These are phyloP conservation scores for Pelvicachromis taeniatus DNA, from an alignment of 2,113 vertebrate species.

Conservation along the genomic window DNA sequence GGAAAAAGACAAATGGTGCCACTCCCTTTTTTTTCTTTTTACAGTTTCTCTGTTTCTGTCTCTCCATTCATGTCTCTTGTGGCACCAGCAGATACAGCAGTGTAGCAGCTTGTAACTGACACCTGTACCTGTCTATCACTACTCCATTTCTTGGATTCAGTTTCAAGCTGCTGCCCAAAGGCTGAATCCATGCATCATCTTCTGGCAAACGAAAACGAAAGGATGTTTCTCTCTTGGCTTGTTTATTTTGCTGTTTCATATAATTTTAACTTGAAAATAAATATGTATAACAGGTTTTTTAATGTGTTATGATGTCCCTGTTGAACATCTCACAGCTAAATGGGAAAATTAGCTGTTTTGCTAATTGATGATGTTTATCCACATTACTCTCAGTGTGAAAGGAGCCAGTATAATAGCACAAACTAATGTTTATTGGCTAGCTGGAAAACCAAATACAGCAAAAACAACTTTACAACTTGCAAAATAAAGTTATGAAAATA, in stretches of 20 bases:
- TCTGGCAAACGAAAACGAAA: neutral
- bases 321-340: neutral
- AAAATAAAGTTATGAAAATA: neutral
- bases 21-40: neutral
- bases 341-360: neutral
- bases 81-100: neutral
- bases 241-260: neutral
- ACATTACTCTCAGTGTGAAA: neutral
- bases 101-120: conserved; percentile 15
- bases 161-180: neutral
- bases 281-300: neutral
- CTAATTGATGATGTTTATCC: neutral
- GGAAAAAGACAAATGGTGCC: neutral
- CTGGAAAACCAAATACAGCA: neutral
- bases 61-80: neutral
- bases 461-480: neutral
- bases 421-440: neutral
- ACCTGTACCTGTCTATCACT: conserved; percentile 33
- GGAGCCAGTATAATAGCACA: neutral
- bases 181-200: neutral
- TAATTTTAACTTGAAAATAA: neutral
- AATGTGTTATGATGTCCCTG: neutral
- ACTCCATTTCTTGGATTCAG: neutral
- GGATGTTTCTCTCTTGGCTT: neutral
- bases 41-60: neutral